Conservation (phyloP, 2,797 vertebrate species). For the Prionace glauca region DNA sequence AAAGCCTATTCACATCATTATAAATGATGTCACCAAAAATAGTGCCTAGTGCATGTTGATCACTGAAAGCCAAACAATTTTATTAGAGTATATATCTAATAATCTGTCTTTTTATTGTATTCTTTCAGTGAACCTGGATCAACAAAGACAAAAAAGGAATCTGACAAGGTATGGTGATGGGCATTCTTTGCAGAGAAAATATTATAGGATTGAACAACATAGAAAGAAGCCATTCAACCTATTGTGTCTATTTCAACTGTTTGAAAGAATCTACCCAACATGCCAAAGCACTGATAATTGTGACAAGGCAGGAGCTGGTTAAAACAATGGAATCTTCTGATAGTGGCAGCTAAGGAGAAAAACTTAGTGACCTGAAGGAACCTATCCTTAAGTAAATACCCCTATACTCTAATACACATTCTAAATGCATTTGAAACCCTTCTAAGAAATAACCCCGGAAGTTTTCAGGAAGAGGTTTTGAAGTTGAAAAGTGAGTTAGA, state of each 20-base stretch:
- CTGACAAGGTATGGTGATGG: conserved; percentile 17
- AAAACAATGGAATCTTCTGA: background rate
- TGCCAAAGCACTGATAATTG: background rate
- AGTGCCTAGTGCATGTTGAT: background rate
- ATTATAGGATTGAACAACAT: background rate
- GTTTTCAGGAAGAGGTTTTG: background rate
- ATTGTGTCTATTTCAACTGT: background rate
- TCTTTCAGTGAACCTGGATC: conserved; percentile 22
- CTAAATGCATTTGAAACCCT: background rate
- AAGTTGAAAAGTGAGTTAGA: background rate
- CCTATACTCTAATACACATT: background rate
- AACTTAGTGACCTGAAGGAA: background rate
- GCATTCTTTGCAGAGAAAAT: background rate
- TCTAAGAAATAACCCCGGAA: background rate
- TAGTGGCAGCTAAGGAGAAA: background rate
- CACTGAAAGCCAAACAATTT: background rate
- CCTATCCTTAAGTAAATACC: background rate
- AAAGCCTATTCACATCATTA: background rate
- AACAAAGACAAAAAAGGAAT: conserved; percentile 9
- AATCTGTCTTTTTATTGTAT: background rate
- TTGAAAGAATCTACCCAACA: background rate
- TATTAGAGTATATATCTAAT: background rate
- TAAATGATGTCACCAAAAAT: background rate
- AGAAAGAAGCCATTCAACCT: background rate
- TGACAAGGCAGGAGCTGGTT: background rate